These are phyloP conservation scores for Ricordea florida DNA, from an alignment of 92 coral and sea anemone genomes.

Conservation along the genomic window DNA sequence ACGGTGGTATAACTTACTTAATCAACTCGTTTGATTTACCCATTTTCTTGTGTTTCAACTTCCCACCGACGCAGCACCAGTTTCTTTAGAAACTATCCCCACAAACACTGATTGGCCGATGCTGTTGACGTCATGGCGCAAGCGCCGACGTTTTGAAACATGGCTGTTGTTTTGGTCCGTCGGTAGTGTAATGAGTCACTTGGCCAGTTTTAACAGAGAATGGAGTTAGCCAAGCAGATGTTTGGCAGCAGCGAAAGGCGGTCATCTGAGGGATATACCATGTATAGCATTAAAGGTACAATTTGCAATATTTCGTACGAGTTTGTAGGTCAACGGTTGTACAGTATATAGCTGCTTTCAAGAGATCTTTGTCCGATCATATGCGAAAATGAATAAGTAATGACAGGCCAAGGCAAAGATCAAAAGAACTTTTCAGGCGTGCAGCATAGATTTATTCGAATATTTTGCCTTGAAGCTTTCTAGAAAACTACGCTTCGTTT, in stretches of 20 bases:
- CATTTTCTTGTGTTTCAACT: too few species aligned
- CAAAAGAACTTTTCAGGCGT: conserved; percentile 21
- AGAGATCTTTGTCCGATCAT: conserved; percentile 51
- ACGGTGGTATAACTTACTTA: too few species aligned
- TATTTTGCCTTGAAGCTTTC: neutral
- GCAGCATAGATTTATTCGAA: neutral
- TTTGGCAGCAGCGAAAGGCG: conserved; percentile 74
- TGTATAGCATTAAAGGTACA: conserved; percentile 80
- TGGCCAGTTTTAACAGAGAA: conserved; percentile 28
- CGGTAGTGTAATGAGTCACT: conserved; percentile 1
- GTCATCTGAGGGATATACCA: conserved; percentile 75
- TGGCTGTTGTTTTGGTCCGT: conserved; percentile 18
- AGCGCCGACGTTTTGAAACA: conserved; percentile 73
- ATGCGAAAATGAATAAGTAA: conserved; percentile 68
- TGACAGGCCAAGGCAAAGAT: conserved; percentile 17
- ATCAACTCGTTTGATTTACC: too few species aligned
- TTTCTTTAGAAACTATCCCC: too few species aligned
- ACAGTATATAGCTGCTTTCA: conserved; percentile 54
- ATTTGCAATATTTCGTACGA: neutral
- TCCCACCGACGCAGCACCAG: too few species aligned
- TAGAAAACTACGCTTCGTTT: neutral
- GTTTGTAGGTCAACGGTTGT: conserved; percentile 2
- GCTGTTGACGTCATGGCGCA: conserved; percentile 75
- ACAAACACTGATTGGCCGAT: conserved; percentile 81
- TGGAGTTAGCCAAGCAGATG: conserved; percentile 83